phyloP scores from a whole-genome alignment of 2,113 vertebrate species.

The Holacanthus passer region DNA sequence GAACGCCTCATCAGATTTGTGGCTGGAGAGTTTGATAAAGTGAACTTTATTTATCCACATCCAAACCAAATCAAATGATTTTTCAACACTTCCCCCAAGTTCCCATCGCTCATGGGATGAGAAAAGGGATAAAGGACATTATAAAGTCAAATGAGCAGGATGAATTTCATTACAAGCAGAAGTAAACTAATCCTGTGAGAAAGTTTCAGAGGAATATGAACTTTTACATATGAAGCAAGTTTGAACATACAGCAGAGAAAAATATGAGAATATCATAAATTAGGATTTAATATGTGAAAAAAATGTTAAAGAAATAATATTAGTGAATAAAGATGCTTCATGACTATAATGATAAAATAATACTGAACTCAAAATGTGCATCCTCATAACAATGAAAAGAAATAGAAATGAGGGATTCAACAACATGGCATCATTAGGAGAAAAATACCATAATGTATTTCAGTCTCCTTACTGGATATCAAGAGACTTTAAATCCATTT shows the following conservation, averaged over 20 bases:
- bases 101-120: conserved; percentile 25
- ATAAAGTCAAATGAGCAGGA: conserved; percentile 63
- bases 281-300: no score
- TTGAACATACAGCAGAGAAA: neutral
- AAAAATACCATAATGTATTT: neutral
- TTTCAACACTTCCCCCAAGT: conserved; percentile 35
- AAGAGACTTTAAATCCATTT: neutral
- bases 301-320: neutral
- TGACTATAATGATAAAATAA: neutral
- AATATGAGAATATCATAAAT: neutral
- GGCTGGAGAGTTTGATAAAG: conserved; percentile 35
- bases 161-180: conserved; percentile 34
- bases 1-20: conserved; percentile 26
- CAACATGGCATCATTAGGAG: no score
- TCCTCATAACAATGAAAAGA: neutral
- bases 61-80: conserved; percentile 51
- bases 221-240: conserved; percentile 17
- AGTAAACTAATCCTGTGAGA: conserved; percentile 47
- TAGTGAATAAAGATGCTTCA: neutral
- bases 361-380: no score
- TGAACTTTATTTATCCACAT: conserved; percentile 40
- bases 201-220: conserved; percentile 29
- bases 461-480: neutral
- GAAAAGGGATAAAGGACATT: conserved; percentile 41
- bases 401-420: neutral